Evolutionary conservation across 2,888 invertebrate species (phyloP).

Genomic region (Xylocampa areola): DNA sequence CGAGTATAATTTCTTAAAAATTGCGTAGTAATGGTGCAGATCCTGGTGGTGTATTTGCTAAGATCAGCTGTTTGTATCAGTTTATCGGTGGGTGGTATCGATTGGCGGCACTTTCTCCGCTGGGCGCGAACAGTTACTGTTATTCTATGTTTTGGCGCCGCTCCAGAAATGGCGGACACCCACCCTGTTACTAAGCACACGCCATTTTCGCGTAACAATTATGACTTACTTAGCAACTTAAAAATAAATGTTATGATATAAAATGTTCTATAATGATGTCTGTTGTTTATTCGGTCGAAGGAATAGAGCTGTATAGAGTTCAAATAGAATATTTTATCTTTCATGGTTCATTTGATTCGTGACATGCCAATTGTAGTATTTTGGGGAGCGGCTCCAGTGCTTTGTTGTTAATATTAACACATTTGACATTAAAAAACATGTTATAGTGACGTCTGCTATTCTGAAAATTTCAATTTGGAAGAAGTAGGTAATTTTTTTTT

Average conservation of each 20-base stretch:
- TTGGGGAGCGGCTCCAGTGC: slow-evolving; percentile 31
- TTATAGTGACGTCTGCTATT: too few species aligned
- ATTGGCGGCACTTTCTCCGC: slow-evolving; percentile 79
- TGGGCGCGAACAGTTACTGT: slow-evolving; percentile 64
- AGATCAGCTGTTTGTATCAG: slow-evolving; percentile 77
- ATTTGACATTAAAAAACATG: too few species aligned
- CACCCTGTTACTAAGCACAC: slow-evolving; percentile 70
- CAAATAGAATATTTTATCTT: slow-evolving; percentile 24
- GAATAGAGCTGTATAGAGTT: slow-evolving; percentile 23
- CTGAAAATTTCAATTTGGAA: too few species aligned
- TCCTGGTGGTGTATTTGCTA: slow-evolving; percentile 41
- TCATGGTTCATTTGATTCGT: slow-evolving; percentile 40
- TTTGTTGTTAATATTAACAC: not conserved
- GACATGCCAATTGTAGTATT: slow-evolving; percentile 34
- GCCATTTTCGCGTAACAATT: slow-evolving; percentile 49
- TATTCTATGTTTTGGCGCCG: slow-evolving; percentile 78
- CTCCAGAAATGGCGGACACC: slow-evolving; percentile 74
- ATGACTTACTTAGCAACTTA: slow-evolving; percentile 19
- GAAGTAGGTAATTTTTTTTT: too few species aligned
- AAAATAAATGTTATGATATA: not conserved
- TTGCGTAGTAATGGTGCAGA: slow-evolving; percentile 16
- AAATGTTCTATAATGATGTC: not conserved
- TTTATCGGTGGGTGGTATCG: slow-evolving; percentile 76
- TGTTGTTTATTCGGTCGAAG: slow-evolving; percentile 2
- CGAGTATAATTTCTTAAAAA: slow-evolving; percentile 9